phyloP scores from a whole-genome alignment of 2,888 invertebrate genomes.

The Acrobasis repandana region DNA sequence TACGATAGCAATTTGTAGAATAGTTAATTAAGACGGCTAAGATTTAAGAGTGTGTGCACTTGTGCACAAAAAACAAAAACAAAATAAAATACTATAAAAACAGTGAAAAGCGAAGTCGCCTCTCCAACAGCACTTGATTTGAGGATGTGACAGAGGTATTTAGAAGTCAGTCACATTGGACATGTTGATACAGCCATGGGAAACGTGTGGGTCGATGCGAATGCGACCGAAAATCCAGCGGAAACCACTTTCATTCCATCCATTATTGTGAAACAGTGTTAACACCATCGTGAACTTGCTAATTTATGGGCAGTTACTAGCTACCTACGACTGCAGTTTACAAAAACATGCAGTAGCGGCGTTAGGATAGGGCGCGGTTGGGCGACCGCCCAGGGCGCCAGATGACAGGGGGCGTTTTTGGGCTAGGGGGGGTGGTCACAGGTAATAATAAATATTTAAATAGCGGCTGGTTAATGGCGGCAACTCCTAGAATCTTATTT shows the following conservation, averaged over 20 bases:
- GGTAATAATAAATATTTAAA: too few relatives aligned
- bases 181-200: not conserved
- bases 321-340: conserved; percentile 5
- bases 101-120: not conserved
- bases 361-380: too few relatives aligned
- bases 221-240: conserved; percentile 2
- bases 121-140: not conserved
- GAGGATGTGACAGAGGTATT: conserved; percentile 1
- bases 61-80: not conserved
- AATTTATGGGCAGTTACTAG: conserved; percentile 11
- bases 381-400: too few relatives aligned
- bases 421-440: too few relatives aligned
- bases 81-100: not conserved
- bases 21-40: too few relatives aligned
- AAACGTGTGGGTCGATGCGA: conserved; percentile 14
- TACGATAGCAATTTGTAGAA: too few relatives aligned
- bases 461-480: too few relatives aligned
- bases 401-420: too few relatives aligned
- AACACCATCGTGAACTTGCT: conserved; percentile 16
- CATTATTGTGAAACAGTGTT: conserved; percentile 16
- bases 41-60: too few relatives aligned
- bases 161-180: conserved; percentile 12
- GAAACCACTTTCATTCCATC: conserved; percentile 18
- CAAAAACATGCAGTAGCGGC: not conserved
- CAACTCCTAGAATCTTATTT: too few relatives aligned